Conservation (phyloP, 2,797 vertebrate species). For the Brachyalestes nurse region DNA sequence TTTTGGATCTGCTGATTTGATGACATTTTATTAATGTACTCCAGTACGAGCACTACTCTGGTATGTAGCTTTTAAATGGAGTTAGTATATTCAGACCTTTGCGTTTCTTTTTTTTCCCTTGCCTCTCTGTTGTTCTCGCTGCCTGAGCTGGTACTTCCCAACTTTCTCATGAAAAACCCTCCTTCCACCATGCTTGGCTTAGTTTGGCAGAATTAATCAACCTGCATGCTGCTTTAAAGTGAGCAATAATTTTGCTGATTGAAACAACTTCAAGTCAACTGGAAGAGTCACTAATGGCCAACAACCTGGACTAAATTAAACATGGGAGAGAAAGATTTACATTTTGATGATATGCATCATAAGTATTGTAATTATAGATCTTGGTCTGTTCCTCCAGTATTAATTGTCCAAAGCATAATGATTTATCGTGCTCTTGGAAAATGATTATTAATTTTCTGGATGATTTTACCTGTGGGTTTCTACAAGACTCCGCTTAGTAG, state of each 20-base stretch:
- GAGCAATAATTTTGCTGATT: slow-evolving; percentile 58
- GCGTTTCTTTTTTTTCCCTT: not conserved
- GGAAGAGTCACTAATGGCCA: slow-evolving; percentile 61
- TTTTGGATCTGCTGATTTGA: not conserved
- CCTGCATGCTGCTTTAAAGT: slow-evolving; percentile 48
- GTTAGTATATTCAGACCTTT: not conserved
- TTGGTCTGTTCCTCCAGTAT: slow-evolving; percentile 88
- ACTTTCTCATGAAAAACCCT: slow-evolving; percentile 3
- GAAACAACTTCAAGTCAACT: slow-evolving; percentile 60
- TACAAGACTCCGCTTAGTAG: slow-evolving; percentile 84
- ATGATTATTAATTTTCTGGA: slow-evolving; percentile 97
- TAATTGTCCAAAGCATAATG: slow-evolving; percentile 95
- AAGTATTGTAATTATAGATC: slow-evolving; percentile 90
- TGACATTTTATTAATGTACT: not conserved
- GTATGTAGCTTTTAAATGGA: not conserved
- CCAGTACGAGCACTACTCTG: not conserved
- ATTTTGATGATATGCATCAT: slow-evolving; percentile 85
- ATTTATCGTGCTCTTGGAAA: slow-evolving; percentile 92
- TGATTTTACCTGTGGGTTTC: slow-evolving; percentile 94
- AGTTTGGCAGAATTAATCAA: slow-evolving; percentile 55
- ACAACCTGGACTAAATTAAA: slow-evolving; percentile 62
- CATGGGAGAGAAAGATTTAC: slow-evolving; percentile 77
- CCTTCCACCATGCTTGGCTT: slow-evolving; percentile 37
- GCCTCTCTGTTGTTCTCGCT: not conserved
- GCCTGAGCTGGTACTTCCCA: not conserved